Evolutionary conservation across 2,113 vertebrate genomes (phyloP).

Genomic region (Hypocryptadius cinnamomeus): DNA sequence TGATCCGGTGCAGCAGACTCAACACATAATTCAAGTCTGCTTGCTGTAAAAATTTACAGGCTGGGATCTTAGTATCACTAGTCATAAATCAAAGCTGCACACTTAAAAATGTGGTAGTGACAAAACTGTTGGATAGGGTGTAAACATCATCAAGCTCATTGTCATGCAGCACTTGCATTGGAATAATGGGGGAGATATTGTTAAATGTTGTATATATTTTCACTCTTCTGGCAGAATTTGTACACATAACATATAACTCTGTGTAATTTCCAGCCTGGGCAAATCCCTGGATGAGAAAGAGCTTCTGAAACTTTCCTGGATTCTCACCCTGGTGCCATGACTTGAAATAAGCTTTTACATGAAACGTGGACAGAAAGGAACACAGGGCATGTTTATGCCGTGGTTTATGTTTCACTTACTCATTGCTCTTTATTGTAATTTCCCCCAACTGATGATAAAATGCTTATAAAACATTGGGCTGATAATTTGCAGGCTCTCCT

Average conservation of each 20-base stretch:
- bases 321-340: not conserved
- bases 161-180: not conserved
- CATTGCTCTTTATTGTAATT: constrained; percentile 41
- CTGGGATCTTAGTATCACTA: constrained; percentile 15
- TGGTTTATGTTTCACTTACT: not conserved
- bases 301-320: not conserved
- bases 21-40: constrained; percentile 48
- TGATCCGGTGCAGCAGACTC: constrained; percentile 45
- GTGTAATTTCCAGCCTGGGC: not conserved
- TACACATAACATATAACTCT: not conserved
- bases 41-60: constrained; percentile 59
- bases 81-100: constrained; percentile 45
- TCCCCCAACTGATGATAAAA: constrained; percentile 33
- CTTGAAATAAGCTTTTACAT: not conserved
- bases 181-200: not conserved
- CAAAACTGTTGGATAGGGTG: constrained; percentile 3
- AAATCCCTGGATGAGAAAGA: not conserved
- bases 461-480: constrained; percentile 26
- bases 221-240: not conserved
- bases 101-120: constrained; percentile 16
- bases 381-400: not conserved
- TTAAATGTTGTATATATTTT: not conserved
- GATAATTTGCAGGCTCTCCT: constrained; percentile 57
- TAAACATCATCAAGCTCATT: constrained; percentile 35
- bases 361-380: not conserved